These are phyloP conservation scores for Dasysyrphus tricinctus DNA, from an alignment of 2,888 invertebrate genomes.

Conservation along the genomic window DNA sequence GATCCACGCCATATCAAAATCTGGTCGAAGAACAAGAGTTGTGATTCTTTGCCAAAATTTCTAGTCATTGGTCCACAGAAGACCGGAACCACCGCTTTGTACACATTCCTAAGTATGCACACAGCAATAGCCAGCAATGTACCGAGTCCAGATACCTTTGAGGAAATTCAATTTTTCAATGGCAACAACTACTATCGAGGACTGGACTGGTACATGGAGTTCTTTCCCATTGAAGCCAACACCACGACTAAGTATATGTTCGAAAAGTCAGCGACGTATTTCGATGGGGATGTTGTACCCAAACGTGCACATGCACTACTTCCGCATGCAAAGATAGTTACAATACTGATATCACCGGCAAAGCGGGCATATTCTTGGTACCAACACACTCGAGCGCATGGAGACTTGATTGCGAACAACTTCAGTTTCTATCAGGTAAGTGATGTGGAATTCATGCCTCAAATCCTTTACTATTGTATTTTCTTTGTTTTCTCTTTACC, in stretches of 20 bases:
- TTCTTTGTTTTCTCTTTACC: conserved; percentile 15
- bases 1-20: conserved; percentile 96
- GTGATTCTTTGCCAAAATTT: conserved; percentile 95
- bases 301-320: conserved; percentile 94
- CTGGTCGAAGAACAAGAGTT: conserved; percentile 97
- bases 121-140: conserved; percentile 95
- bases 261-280: conserved; percentile 99
- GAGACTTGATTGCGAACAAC: conserved; percentile 94
- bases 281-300: conserved; percentile 97
- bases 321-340: conserved; percentile 95
- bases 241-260: conserved; percentile 90
- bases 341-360: conserved; percentile 94
- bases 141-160: conserved; percentile 96
- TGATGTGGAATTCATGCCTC: conserved; percentile 11
- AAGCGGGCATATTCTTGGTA: conserved; percentile 98
- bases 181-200: conserved; percentile 98
- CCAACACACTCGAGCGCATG: conserved; percentile 97
- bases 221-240: conserved; percentile 89
- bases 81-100: conserved; percentile 98
- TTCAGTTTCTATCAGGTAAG: conserved; percentile 93
- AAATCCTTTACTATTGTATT: not conserved
- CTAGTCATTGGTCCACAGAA: conserved; percentile 99
- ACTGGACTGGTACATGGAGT: conserved; percentile 94
- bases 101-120: conserved; percentile 97
- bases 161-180: conserved; percentile 99